Evolutionary conservation across 2,797 vertebrate genomes (phyloP).

Genomic region (Platyrinchus mystaceus): DNA sequence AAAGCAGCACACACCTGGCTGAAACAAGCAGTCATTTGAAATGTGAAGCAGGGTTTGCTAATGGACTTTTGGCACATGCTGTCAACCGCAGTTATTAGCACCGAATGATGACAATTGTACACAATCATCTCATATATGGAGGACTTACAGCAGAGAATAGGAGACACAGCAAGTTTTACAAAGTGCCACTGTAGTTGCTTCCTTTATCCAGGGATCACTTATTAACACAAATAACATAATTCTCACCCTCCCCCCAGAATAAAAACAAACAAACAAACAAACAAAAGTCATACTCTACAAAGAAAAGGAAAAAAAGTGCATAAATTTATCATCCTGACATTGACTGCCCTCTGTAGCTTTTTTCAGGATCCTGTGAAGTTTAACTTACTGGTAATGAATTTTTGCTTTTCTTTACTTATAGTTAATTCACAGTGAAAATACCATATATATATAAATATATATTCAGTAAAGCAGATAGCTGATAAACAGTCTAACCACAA

Average conservation of each 20-base stretch:
- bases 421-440: not conserved
- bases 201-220: not conserved
- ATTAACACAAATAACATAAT: not conserved
- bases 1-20: not conserved
- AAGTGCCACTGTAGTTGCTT: not conserved
- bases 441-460: not conserved
- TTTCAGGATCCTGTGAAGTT: not conserved
- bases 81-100: not conserved
- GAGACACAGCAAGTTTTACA: not conserved
- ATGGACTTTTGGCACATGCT: not conserved
- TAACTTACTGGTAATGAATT: not conserved
- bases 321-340: not conserved
- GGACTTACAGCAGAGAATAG: not conserved
- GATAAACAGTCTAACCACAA: conserved; percentile 29
- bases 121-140: not conserved
- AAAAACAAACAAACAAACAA: not conserved
- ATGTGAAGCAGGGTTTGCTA: not conserved
- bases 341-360: not conserved
- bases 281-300: not conserved
- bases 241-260: accelerated
- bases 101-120: not conserved
- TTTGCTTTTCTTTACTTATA: not conserved
- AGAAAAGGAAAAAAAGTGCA: not conserved
- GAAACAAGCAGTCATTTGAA: not conserved
- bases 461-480: not conserved